Conservation (phyloP, 2,888 invertebrate genomes). For the Hoplodrina ambigua region DNA sequence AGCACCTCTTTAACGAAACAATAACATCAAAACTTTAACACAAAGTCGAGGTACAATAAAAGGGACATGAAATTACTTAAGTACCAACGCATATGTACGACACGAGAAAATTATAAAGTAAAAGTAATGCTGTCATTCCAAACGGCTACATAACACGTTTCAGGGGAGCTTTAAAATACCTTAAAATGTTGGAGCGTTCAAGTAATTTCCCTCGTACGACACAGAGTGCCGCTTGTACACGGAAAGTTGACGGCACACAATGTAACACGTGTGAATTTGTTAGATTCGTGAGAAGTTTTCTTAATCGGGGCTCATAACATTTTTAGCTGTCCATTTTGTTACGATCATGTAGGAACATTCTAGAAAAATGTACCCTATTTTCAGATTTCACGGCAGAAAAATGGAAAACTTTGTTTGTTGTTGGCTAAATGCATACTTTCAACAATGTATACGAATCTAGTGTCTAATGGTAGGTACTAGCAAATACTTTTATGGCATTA, state of each 20-base stretch:
- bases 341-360: constrained; percentile 1
- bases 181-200: constrained; percentile 73
- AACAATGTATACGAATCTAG: background rate
- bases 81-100: constrained; percentile 51
- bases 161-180: constrained; percentile 73
- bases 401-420: background rate
- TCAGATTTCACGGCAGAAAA: background rate
- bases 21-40: constrained; percentile 44
- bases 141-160: constrained; percentile 76
- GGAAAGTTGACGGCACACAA: constrained; percentile 66
- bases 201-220: constrained; percentile 73
- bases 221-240: constrained; percentile 61
- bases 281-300: constrained; percentile 44
- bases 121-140: constrained; percentile 73
- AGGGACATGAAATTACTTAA: constrained; percentile 46
- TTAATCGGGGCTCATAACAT: constrained; percentile 18
- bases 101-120: constrained; percentile 70
- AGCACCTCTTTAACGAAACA: constrained; percentile 49
- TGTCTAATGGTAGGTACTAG: too few species aligned
- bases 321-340: constrained; percentile 17
- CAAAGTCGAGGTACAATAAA: constrained; percentile 52
- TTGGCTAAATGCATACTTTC: background rate
- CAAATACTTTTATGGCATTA: background rate
- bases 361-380: background rate
- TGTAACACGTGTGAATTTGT: constrained; percentile 63